These are phyloP conservation scores for Chrysina gloriosa DNA, from an alignment of 2,888 invertebrate species.

Conservation along the genomic window DNA sequence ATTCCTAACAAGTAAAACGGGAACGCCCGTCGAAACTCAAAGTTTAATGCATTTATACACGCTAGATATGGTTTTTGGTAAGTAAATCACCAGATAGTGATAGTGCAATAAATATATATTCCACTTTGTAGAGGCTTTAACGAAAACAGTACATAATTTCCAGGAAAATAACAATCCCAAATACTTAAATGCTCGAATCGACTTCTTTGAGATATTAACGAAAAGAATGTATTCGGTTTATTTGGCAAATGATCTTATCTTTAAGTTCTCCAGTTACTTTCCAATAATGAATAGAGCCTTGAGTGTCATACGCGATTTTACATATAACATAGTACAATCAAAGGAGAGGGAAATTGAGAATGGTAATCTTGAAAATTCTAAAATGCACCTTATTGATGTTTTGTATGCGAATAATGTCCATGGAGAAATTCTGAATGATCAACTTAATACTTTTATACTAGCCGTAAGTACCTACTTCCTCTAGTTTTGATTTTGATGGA, in stretches of 20 bases:
- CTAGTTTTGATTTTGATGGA: neutral
- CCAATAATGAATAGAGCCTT: conserved; percentile 38
- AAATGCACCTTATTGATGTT: conserved; percentile 41
- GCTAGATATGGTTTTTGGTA: conserved; percentile 29
- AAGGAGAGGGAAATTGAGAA: conserved; percentile 27
- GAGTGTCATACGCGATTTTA: conserved; percentile 40
- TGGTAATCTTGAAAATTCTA: conserved; percentile 15
- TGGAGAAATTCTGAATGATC: conserved; percentile 45
- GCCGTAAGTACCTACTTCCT: conserved; percentile 41
- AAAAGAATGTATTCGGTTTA: conserved; percentile 44
- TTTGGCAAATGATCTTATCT: conserved; percentile 43
- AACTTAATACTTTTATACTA: conserved; percentile 49
- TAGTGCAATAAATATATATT: neutral
- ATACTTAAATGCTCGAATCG: conserved; percentile 41
- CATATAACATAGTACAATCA: conserved; percentile 37
- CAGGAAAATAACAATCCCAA: conserved; percentile 40
- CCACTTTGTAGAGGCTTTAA: conserved; percentile 43
- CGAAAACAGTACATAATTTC: conserved; percentile 42
- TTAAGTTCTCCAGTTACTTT: conserved; percentile 43
- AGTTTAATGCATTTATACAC: conserved; percentile 6
- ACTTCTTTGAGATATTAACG: conserved; percentile 42
- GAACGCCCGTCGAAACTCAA: conserved; percentile 20
- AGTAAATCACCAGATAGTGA: neutral
- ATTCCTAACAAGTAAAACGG: conserved; percentile 5
- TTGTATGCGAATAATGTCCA: conserved; percentile 25